phyloP scores from a whole-genome alignment of 1,140 invertebrate genomes.

The Tetragonula clypearis region DNA sequence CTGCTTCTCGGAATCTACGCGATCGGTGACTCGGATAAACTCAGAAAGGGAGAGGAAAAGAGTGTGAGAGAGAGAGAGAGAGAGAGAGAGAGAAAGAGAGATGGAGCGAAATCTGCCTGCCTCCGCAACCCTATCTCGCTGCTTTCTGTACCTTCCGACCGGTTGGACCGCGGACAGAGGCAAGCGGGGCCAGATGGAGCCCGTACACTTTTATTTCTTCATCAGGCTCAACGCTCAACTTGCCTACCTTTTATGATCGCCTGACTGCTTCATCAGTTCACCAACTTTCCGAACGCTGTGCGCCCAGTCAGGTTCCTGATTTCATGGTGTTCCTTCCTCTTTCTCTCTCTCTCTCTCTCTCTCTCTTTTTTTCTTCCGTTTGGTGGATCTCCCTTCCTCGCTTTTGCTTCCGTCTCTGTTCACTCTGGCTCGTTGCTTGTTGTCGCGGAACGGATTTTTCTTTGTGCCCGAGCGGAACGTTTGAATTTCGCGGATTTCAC shows the following conservation, averaged over 20 bases:
- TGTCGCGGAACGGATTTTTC: slow-evolving; percentile 33
- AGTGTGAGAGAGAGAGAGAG: slow-evolving; percentile 28
- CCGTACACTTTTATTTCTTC: slow-evolving; percentile 74
- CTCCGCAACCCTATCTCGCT: slow-evolving; percentile 57
- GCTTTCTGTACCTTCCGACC: slow-evolving; percentile 59
- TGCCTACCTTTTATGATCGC: slow-evolving; percentile 71
- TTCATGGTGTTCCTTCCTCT: not conserved
- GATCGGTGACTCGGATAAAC: slow-evolving; percentile 79
- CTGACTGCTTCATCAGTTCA: slow-evolving; percentile 72
- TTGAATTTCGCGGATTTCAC: slow-evolving; percentile 30
- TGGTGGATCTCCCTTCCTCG: not conserved
- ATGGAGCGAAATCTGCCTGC: slow-evolving; percentile 57
- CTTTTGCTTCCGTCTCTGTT: not conserved
- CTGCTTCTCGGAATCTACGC: slow-evolving; percentile 79
- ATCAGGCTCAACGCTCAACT: slow-evolving; percentile 62
- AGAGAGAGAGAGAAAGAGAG: slow-evolving; percentile 30
- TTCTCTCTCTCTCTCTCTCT: not conserved
- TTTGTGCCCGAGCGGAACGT: slow-evolving; percentile 7
- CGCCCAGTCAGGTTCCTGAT: slow-evolving; percentile 17
- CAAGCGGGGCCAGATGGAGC: slow-evolving; percentile 37
- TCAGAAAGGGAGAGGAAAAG: slow-evolving; percentile 55
- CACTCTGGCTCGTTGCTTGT: not conserved
- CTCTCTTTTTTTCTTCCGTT: not conserved
- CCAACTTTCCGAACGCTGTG: slow-evolving; percentile 57
- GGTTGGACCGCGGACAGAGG: slow-evolving; percentile 52